These are phyloP conservation scores for Bombycilla garrulus DNA, from an alignment of 2,113 vertebrate species.

Conservation along the genomic window DNA sequence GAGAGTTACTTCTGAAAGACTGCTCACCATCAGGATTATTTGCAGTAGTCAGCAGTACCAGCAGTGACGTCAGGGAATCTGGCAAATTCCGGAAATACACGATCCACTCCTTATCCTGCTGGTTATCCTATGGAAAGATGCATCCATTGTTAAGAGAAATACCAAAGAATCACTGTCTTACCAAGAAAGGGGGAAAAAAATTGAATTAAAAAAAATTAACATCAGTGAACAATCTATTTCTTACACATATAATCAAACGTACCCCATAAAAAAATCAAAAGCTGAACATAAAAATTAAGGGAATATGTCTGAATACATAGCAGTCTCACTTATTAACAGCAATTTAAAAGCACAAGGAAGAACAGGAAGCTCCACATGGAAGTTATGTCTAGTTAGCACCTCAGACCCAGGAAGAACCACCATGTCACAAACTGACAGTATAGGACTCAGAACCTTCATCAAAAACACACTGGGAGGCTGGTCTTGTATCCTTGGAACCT, in stretches of 20 bases:
- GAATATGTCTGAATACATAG: background rate
- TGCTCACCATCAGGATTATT: constrained; percentile 93
- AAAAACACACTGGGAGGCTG: background rate
- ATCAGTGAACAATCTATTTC: background rate
- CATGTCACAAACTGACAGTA: background rate
- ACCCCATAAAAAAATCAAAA: rapidly evolving
- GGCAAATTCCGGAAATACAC: constrained; percentile 85
- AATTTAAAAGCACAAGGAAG: background rate
- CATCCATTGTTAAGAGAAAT: background rate
- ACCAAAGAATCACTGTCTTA: background rate
- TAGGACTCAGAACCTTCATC: background rate
- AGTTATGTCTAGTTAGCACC: background rate
- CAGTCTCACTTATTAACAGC: background rate
- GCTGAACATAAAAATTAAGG: background rate
- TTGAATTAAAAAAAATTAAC: too few species aligned
- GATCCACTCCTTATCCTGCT: constrained; percentile 84
- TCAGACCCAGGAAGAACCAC: background rate
- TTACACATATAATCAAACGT: background rate
- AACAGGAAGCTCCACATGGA: background rate
- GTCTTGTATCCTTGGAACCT: background rate
- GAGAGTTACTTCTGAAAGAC: background rate
- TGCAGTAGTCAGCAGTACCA: constrained; percentile 93
- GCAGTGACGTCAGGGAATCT: constrained; percentile 82
- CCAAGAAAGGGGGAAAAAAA: background rate
- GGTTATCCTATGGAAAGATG: constrained; percentile 69